Conservation (phyloP, 1,140 invertebrate species). For the Penaeus indicus region DNA sequence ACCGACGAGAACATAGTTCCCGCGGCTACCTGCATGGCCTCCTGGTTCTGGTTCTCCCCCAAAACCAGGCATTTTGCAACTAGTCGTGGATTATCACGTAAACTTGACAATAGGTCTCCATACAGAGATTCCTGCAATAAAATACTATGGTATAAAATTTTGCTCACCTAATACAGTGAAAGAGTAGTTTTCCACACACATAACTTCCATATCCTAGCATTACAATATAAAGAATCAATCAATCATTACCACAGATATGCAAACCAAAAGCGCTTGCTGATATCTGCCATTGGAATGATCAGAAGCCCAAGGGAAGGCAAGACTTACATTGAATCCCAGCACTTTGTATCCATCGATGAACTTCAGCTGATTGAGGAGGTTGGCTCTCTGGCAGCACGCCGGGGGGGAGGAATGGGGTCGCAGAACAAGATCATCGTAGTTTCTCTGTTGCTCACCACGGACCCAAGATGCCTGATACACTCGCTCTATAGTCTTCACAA, state of each 20-base stretch:
- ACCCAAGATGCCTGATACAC: slow-evolving; percentile 89
- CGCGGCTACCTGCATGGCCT: slow-evolving; percentile 78
- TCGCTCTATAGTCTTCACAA: slow-evolving; percentile 76
- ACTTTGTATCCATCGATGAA: slow-evolving; percentile 92
- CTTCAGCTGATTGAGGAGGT: slow-evolving; percentile 81
- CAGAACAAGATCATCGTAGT: slow-evolving; percentile 84
- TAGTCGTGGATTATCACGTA: slow-evolving; percentile 85
- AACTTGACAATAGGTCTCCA: slow-evolving; percentile 82
- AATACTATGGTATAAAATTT: slow-evolving; percentile 61
- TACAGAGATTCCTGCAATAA: slow-evolving; percentile 80
- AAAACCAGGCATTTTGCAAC: slow-evolving; percentile 83
- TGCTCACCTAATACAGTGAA: neutral
- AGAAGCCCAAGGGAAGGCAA: slow-evolving; percentile 67
- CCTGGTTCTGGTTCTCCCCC: slow-evolving; percentile 78
- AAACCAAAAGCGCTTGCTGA: neutral
- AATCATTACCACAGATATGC: neutral
- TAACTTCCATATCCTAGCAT: too few species aligned
- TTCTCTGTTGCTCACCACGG: slow-evolving; percentile 87
- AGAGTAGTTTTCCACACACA: too few species aligned
- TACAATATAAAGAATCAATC: neutral
- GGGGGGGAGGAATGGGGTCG: slow-evolving; percentile 81
- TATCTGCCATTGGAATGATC: slow-evolving; percentile 44
- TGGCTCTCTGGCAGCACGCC: slow-evolving; percentile 82
- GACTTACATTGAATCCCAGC: slow-evolving; percentile 80
- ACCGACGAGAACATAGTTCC: slow-evolving; percentile 84